Conservation (phyloP, 2,113 vertebrate species). For the Elephantulus edwardii region DNA sequence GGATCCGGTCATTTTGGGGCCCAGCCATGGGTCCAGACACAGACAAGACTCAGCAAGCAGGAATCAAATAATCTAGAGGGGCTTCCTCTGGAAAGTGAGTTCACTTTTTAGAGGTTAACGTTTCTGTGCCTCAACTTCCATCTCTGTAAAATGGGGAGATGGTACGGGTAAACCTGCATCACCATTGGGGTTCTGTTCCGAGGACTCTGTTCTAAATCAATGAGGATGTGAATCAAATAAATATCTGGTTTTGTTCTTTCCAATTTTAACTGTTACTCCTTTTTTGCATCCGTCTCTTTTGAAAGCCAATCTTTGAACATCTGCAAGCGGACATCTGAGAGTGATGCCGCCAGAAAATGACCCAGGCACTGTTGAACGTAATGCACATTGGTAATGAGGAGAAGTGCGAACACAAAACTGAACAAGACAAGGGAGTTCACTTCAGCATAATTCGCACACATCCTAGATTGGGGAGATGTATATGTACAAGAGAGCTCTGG, state of each 20-base stretch:
- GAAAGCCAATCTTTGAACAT: background rate
- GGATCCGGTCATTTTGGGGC: fast-evolving
- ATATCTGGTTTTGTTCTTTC: background rate
- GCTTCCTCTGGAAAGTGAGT: fast-evolving
- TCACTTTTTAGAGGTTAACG: background rate
- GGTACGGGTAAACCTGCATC: background rate
- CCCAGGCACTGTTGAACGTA: background rate
- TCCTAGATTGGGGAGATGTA: too few species aligned
- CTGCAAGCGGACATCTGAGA: background rate
- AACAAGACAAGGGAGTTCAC: too few species aligned
- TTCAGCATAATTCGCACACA: too few species aligned
- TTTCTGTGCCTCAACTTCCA: background rate
- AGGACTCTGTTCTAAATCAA: background rate
- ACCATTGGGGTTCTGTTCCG: background rate
- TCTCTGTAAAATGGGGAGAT: background rate
- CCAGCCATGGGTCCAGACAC: background rate
- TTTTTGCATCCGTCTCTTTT: background rate
- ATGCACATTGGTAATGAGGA: background rate
- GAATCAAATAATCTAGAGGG: background rate
- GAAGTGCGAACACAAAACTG: too few species aligned
- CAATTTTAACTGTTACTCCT: background rate
- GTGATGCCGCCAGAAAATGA: background rate
- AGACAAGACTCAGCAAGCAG: background rate
- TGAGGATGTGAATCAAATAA: background rate
- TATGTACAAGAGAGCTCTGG: too few species aligned